Evolutionary conservation across 2,113 vertebrate species (phyloP), one percentile per base, ranked within the genome.

Genomic region (Chaenocephalus aceratus): DNA sequence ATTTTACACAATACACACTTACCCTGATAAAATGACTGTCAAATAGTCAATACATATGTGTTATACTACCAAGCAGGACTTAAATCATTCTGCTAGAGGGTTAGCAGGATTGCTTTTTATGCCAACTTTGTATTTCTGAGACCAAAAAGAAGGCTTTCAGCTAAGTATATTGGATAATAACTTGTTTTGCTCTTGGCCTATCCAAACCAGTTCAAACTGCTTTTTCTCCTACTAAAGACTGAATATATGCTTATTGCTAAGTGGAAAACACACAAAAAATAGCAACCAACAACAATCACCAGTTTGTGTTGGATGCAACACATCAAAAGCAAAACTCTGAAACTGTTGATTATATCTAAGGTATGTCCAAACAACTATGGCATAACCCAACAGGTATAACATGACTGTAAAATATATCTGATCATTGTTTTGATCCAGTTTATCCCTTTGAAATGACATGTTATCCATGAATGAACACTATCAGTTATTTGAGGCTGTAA

Each of bases 51-150:
- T 44, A n/a, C 46, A 18, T 44, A 14, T 51, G 18, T 62, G 51
- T 68, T 5, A 44, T 56, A 14, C 51, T 48, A 23, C 54, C 5
- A 26, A 58, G 46, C 21, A 45, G 45, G 30, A 30, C 3, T 30
- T 30, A 30, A 30, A 30, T 65, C 10, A 23, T 30, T 21, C 23
- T 7, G 13, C 48, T 57, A 4, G 44, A 66, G 61, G 54, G 30
- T 72, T 51, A 58, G 21, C 7, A 16, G 2, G 41, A 41, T 63
- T 2, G 1, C 14, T 21, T 23, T 56, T 3, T 14, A 36, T 23
- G 10, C 23, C 60, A 58, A 6, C n/a, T 67, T 76, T 23, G 23
- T 13, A 57, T 61, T 61, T 61, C 59, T 52, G 70, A 61, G 69
- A 30, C 54, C 16, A 49, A n/a, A 72, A 51, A 61, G 11, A 76